A percentile compares a stretch with the other conserved stretches of the same genome.
These are phyloP conservation scores for Drosophila saltans DNA, from an alignment of 1,140 invertebrate genomes.

Conservation along the genomic window DNA sequence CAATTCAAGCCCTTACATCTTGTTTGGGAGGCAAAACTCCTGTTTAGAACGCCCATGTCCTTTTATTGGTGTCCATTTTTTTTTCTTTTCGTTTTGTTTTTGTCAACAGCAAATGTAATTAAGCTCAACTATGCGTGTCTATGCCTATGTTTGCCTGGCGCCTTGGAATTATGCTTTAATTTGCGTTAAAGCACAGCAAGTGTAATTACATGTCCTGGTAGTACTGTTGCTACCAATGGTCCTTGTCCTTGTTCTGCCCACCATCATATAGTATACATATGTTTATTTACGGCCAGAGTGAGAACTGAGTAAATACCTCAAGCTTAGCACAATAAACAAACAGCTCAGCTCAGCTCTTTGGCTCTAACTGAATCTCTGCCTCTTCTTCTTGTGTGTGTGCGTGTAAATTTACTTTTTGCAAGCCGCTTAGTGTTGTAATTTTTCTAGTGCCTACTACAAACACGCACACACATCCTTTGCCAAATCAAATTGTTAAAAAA, in stretches of 20 bases:
- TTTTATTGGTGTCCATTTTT: neutral
- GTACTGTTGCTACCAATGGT: neutral
- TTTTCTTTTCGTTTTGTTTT: constrained; percentile 45
- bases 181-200: constrained; percentile 62
- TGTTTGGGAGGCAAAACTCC: neutral
- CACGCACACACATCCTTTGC: constrained; percentile 42
- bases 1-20: too few species aligned
- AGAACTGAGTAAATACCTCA: constrained; percentile 64
- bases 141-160: constrained; percentile 16
- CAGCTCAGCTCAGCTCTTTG: constrained; percentile 40
- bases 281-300: constrained; percentile 49
- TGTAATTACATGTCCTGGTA: constrained; percentile 58
- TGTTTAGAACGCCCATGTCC: neutral
- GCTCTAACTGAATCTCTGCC: constrained; percentile 7
- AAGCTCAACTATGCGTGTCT: constrained; percentile 43
- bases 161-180: constrained; percentile 67
- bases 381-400: constrained; percentile 47
- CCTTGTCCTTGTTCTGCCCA: neutral
- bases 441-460: constrained; percentile 49
- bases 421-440: constrained; percentile 61
- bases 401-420: constrained; percentile 45
- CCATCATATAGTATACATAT: constrained; percentile 43
- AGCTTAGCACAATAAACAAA: constrained; percentile 60
- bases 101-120: constrained; percentile 72
- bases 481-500: constrained; percentile 73